phyloP scores from a whole-genome alignment of 2,888 invertebrate species.

The Perizoma flavofasciatum region DNA sequence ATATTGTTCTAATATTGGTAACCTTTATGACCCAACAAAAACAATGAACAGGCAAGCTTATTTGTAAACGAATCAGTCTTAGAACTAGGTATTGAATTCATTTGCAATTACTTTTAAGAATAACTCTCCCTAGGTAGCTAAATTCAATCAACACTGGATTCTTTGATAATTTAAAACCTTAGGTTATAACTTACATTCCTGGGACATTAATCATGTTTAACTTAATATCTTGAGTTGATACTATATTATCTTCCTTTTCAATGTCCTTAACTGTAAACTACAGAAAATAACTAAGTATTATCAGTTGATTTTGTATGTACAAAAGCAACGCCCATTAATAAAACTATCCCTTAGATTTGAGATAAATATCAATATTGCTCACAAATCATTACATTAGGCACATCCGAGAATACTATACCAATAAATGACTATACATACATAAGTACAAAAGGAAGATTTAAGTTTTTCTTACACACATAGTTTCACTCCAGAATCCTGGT shows the following conservation, averaged over 20 bases:
- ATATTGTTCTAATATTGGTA: too few relatives aligned
- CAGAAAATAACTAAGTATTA: slow-evolving; percentile 9
- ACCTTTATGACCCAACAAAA: too few relatives aligned
- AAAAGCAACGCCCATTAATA: slow-evolving; percentile 18
- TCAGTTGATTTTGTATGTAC: slow-evolving; percentile 25
- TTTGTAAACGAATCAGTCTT: slow-evolving; percentile 75
- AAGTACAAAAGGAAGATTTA: slow-evolving; percentile 79
- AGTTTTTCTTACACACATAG: slow-evolving; percentile 66
- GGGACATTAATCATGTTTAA: background rate
- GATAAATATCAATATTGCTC: slow-evolving; percentile 62
- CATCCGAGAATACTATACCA: slow-evolving; percentile 71
- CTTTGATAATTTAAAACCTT: slow-evolving; percentile 27
- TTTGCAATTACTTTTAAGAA: slow-evolving; percentile 31
- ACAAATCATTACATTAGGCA: slow-evolving; percentile 76
- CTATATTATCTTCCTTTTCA: too few relatives aligned
- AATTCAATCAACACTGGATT: slow-evolving; percentile 42
- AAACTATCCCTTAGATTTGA: slow-evolving; percentile 37
- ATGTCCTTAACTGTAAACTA: slow-evolving; percentile 1
- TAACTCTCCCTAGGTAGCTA: slow-evolving; percentile 40
- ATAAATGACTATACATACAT: slow-evolving; percentile 71
- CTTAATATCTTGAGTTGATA: too few relatives aligned
- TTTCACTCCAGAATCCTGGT: slow-evolving; percentile 40
- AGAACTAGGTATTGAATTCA: slow-evolving; percentile 38
- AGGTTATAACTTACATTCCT: slow-evolving; percentile 24
- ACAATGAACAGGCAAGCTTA: slow-evolving; percentile 26